Evolutionary conservation across 2,797 vertebrate genomes (phyloP).

Genomic region (Gorsachius magnificus): DNA sequence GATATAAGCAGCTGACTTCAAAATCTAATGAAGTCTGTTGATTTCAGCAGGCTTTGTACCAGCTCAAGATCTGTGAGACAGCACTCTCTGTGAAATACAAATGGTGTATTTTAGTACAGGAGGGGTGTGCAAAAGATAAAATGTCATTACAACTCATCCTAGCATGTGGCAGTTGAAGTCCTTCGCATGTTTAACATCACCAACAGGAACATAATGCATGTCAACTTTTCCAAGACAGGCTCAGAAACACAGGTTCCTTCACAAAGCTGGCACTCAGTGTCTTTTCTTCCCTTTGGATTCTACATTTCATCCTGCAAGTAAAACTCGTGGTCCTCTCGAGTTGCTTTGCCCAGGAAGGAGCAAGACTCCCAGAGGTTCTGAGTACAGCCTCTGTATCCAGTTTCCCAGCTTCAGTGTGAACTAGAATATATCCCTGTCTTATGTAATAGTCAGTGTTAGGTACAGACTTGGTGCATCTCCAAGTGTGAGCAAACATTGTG

Average conservation of each 20-base stretch:
- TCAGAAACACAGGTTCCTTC: background rate
- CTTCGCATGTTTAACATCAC: background rate
- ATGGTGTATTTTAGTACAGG: background rate
- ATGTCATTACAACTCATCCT: background rate
- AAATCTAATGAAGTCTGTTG: background rate
- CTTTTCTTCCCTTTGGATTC: background rate
- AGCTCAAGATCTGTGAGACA: background rate
- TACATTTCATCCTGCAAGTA: constrained; percentile 24
- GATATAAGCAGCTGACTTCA: background rate
- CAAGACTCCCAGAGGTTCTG: background rate
- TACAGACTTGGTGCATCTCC: background rate
- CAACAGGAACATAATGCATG: background rate
- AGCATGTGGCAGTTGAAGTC: background rate
- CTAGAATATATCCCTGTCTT: background rate
- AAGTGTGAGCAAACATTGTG: background rate
- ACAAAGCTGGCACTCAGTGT: background rate
- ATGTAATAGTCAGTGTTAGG: background rate
- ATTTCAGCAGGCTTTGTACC: background rate
- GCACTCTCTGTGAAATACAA: background rate
- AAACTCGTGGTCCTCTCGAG: background rate
- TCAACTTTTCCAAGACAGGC: background rate
- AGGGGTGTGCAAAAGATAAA: background rate
- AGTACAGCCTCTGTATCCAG: background rate
- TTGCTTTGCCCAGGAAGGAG: background rate
- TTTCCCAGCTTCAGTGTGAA: background rate